Percentiles rank a stretch among this genome's conserved stretches.
Conservation (phyloP, 2,113 vertebrate species). For the Syngnathus typhle region DNA sequence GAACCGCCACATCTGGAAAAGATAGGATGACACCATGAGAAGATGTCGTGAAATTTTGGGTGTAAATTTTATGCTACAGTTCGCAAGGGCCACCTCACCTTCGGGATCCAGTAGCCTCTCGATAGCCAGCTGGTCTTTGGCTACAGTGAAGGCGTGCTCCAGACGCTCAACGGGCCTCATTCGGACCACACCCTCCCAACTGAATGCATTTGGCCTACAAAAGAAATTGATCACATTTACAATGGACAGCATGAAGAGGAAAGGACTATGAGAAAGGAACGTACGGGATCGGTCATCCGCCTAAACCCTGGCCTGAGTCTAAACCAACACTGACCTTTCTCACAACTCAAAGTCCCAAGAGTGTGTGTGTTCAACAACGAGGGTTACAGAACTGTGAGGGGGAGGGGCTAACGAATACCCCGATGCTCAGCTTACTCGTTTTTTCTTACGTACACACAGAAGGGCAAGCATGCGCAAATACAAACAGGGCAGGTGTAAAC, state of each 20-base stretch:
- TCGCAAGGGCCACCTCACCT: constrained; percentile 58
- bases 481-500: constrained; percentile 48
- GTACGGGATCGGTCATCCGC: constrained; percentile 56
- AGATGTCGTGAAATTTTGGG: background rate
- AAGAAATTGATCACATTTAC: background rate
- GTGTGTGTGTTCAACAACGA: constrained; percentile 30
- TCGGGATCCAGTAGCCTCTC: constrained; percentile 93
- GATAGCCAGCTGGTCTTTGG: constrained; percentile 84
- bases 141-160: constrained; percentile 85
- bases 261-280: constrained; percentile 46
- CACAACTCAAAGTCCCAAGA: constrained; percentile 30
- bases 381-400: constrained; percentile 30
- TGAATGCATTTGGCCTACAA: constrained; percentile 83
- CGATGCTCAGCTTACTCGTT: background rate
- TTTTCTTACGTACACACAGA: constrained; percentile 20
- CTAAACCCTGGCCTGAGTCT: constrained; percentile 51
- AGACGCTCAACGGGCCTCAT: constrained; percentile 80
- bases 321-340: constrained; percentile 61
- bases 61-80: too few relatives aligned
- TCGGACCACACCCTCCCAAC: constrained; percentile 78
- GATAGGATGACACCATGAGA: background rate
- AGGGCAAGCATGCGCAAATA: constrained; percentile 43
- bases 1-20: constrained; percentile 87
- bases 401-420: constrained; percentile 3
- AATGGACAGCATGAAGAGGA: constrained; percentile 1